phyloP scores from a whole-genome alignment of 2,888 invertebrate species.

The Platycheirus albimanus region DNA sequence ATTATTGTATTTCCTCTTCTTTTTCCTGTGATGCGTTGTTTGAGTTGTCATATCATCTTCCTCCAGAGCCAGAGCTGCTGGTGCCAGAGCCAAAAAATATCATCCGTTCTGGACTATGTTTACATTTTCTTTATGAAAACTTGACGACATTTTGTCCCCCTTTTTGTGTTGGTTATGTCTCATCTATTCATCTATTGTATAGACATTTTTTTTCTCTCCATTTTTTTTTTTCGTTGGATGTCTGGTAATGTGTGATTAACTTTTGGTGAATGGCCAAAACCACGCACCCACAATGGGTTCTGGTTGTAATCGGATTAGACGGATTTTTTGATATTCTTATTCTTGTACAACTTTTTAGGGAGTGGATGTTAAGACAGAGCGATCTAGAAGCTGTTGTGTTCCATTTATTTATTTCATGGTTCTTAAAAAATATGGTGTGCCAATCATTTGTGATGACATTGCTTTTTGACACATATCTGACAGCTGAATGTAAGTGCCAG shows the following conservation, averaged over 20 bases:
- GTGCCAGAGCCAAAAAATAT: conserved; percentile 50
- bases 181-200: conserved; percentile 18
- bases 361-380: conserved; percentile 49
- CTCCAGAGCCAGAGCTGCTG: conserved; percentile 31
- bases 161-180: neutral
- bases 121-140: conserved; percentile 66
- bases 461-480: conserved; percentile 67
- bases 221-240: conserved; percentile 38
- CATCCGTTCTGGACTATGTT: conserved; percentile 51
- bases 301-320: conserved; percentile 68
- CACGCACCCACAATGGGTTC: conserved; percentile 66
- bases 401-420: neutral
- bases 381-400: neutral
- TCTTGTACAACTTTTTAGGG: conserved; percentile 22
- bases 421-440: conserved; percentile 28
- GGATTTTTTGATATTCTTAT: conserved; percentile 59
- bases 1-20: conserved; percentile 46
- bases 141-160: conserved; percentile 64
- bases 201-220: conserved; percentile 6
- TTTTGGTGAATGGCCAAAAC: conserved; percentile 56
- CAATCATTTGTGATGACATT: conserved; percentile 59
- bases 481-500: conserved; percentile 55
- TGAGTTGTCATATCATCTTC: conserved; percentile 63
- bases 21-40: conserved; percentile 48
- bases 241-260: conserved; percentile 67